These are phyloP conservation scores for Drosophila prostipennis DNA, from an alignment of 2,888 invertebrate genomes.

Conservation along the genomic window DNA sequence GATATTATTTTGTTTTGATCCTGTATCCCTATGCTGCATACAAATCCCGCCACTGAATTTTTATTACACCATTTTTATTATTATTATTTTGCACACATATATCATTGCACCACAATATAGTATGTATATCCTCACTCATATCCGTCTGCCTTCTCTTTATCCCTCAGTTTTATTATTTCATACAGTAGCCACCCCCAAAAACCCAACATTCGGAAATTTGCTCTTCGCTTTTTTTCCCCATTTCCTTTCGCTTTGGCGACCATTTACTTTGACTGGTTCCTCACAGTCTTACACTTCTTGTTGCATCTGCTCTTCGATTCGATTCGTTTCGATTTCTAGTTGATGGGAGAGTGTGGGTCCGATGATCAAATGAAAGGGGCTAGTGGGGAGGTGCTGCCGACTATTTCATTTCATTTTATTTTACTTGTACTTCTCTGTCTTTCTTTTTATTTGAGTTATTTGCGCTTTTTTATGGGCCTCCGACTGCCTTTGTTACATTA, in stretches of 20 bases:
- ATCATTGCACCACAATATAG: neutral
- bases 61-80: slow-evolving; percentile 4
- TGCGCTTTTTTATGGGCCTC: slow-evolving; percentile 65
- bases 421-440: slow-evolving; percentile 42
- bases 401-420: slow-evolving; percentile 57
- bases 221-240: neutral
- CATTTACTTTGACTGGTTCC: slow-evolving; percentile 36
- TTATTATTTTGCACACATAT: slow-evolving; percentile 3
- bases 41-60: neutral
- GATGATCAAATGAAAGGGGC: slow-evolving; percentile 3
- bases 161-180: slow-evolving; percentile 4
- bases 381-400: slow-evolving; percentile 26
- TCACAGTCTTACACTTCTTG: slow-evolving; percentile 40
- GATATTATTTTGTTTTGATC: no score
- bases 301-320: slow-evolving; percentile 35
- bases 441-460: slow-evolving; percentile 53
- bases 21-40: no score
- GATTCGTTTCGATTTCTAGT: slow-evolving; percentile 56
- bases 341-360: slow-evolving; percentile 7
- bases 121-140: neutral
- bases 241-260: slow-evolving; percentile 5
- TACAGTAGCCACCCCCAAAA: neutral
- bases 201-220: neutral
- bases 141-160: slow-evolving; percentile 4
- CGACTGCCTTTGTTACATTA: slow-evolving; percentile 63